Conservation (phyloP, 2,797 vertebrate genomes). For the Adelosebastes latens region DNA sequence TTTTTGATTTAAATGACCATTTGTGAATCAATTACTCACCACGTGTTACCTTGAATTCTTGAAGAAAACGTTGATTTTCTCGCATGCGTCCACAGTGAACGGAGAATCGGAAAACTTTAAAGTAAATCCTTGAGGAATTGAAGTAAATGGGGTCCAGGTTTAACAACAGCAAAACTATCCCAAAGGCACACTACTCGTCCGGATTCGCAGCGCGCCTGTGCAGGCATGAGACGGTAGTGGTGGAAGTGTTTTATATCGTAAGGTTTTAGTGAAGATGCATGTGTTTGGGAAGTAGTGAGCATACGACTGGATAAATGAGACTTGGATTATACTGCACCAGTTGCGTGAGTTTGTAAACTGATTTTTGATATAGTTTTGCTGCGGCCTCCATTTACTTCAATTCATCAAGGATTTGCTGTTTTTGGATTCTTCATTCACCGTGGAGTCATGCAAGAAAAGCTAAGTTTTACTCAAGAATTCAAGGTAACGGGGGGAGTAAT, state of each 20-base stretch:
- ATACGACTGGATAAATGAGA: not conserved
- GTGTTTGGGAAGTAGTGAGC: not conserved
- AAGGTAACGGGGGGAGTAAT: too few relatives aligned
- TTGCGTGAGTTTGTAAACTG: not conserved
- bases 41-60: not conserved
- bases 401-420: not conserved
- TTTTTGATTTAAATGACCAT: not conserved
- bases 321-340: not conserved
- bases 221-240: not conserved
- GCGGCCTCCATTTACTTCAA: not conserved
- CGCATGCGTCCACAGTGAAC: rapidly evolving
- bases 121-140: not conserved
- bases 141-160: not conserved
- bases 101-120: too few relatives aligned
- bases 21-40: not conserved
- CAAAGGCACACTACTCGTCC: not conserved
- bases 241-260: not conserved
- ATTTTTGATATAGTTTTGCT: not conserved
- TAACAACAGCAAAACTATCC: not conserved
- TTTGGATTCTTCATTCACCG: not conserved
- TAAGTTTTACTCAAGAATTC: too few relatives aligned
- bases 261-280: too few relatives aligned
- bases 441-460: not conserved
- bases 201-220: not conserved
- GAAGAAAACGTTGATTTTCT: not conserved